A percentile compares a stretch with the other conserved stretches of the same genome.
These are phyloP conservation scores for Carlito syrichta DNA, from an alignment of 2,113 vertebrate species.

Conservation along the genomic window DNA sequence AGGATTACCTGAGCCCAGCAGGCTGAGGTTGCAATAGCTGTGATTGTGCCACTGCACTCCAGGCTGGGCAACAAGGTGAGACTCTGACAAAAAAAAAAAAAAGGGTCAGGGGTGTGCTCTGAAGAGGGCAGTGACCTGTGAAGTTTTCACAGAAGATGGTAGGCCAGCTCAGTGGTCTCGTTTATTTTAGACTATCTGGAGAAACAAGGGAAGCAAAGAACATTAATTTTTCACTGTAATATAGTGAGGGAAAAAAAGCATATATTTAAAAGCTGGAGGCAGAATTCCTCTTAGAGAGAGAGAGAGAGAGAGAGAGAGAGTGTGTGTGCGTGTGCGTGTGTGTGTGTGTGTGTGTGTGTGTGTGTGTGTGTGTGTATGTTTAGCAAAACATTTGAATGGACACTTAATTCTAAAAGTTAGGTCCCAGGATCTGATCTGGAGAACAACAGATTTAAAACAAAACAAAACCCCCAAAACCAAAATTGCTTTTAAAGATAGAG, in stretches of 20 bases:
- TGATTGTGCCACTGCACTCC: too few relatives aligned
- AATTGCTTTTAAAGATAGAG: not conserved
- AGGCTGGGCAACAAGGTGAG: too few relatives aligned
- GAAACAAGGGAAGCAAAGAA: not conserved
- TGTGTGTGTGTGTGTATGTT: too few relatives aligned
- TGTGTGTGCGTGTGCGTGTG: not conserved
- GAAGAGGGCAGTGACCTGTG: not conserved
- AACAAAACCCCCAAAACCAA: not conserved
- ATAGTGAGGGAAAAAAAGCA: not conserved
- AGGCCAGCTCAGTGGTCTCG: not conserved
- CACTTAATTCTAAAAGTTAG: not conserved
- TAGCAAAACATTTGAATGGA: not conserved
- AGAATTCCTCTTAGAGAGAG: not conserved
- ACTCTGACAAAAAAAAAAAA: too few relatives aligned
- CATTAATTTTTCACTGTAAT: not conserved
- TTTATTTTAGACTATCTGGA: not conserved
- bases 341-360: too few relatives aligned
- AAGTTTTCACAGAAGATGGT: not conserved
- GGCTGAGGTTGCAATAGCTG: too few relatives aligned
- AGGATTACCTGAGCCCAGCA: too few relatives aligned
- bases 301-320: too few relatives aligned
- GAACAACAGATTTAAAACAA: not conserved
- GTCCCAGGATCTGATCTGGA: not conserved
- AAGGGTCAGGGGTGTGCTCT: too few relatives aligned
- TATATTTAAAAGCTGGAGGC: not conserved